Evolutionary conservation across 2,888 invertebrate species (phyloP).

Genomic region (Philopedon plagiatum): DNA sequence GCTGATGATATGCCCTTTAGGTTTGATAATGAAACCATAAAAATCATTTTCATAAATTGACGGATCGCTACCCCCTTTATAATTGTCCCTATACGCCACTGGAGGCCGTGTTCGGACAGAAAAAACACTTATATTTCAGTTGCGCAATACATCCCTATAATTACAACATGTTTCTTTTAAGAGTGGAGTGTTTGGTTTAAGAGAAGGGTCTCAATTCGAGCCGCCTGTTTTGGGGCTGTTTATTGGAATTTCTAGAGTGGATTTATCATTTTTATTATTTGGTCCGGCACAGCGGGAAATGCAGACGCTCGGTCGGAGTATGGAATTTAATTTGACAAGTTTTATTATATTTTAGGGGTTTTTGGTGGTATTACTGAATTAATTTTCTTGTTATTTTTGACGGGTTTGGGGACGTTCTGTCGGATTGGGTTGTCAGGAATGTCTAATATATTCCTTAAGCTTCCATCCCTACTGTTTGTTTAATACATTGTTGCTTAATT

Average conservation of each 20-base stretch:
- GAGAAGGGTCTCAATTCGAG: constrained; percentile 31
- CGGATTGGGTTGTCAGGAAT: neutral
- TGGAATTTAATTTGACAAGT: constrained; percentile 44
- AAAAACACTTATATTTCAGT: too few relatives aligned
- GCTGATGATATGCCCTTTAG: too few relatives aligned
- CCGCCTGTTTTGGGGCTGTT: constrained; percentile 47
- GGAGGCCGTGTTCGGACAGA: too few relatives aligned
- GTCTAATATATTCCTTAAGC: neutral
- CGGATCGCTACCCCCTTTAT: too few relatives aligned
- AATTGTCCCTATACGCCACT: too few relatives aligned
- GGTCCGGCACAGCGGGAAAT: constrained; percentile 37
- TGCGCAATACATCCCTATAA: neutral
- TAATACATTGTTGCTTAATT: too few relatives aligned
- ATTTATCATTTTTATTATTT: constrained; percentile 53
- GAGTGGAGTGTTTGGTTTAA: neutral
- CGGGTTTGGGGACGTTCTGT: neutral
- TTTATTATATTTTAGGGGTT: constrained; percentile 29
- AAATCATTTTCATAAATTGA: too few relatives aligned
- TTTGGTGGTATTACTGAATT: constrained; percentile 7
- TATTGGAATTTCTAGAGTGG: constrained; percentile 49
- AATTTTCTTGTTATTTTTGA: neutral
- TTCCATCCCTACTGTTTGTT: too few relatives aligned
- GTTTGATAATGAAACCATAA: too few relatives aligned
- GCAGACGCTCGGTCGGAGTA: constrained; percentile 18
- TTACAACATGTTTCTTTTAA: neutral